phyloP scores from a whole-genome alignment of 2,113 vertebrate genomes.

The Hyla sarda region DNA sequence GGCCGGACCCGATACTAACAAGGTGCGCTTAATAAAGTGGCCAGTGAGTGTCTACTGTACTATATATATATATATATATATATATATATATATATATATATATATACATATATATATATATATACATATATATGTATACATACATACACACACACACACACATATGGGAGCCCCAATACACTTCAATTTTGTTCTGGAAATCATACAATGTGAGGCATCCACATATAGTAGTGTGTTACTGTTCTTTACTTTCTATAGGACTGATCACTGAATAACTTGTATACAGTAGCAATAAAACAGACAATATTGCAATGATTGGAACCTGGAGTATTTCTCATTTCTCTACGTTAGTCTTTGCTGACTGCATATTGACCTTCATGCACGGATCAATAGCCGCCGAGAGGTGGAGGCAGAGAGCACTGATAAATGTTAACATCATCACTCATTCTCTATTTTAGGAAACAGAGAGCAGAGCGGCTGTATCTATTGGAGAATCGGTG shows the following conservation, averaged over 20 bases:
- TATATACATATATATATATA: too few species aligned
- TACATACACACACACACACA: too few species aligned
- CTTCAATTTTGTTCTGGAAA: not conserved
- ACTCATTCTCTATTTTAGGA: constrained; percentile 10
- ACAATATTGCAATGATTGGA: not conserved
- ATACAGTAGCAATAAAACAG: not conserved
- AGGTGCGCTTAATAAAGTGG: too few species aligned
- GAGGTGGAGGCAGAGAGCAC: constrained; percentile 28
- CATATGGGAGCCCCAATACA: not conserved
- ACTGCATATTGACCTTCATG: not conserved
- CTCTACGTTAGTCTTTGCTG: not conserved
- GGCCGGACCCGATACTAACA: too few species aligned
- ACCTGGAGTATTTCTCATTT: not conserved
- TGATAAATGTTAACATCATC: constrained; percentile 8
- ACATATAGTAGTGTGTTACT: not conserved
- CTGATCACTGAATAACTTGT: not conserved
- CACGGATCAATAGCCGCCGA: constrained; percentile 7
- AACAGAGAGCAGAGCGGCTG: not conserved
- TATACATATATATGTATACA: too few species aligned
- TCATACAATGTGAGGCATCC: not conserved
- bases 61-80: too few species aligned
- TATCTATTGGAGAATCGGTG: not conserved
- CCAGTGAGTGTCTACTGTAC: too few species aligned
- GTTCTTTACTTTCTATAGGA: not conserved
- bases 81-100: too few species aligned